Evolutionary conservation across 2,888 invertebrate genomes (phyloP), one percentile per base, ranked within the genome.

Genomic region (Lissocephala sabroskyi): DNA sequence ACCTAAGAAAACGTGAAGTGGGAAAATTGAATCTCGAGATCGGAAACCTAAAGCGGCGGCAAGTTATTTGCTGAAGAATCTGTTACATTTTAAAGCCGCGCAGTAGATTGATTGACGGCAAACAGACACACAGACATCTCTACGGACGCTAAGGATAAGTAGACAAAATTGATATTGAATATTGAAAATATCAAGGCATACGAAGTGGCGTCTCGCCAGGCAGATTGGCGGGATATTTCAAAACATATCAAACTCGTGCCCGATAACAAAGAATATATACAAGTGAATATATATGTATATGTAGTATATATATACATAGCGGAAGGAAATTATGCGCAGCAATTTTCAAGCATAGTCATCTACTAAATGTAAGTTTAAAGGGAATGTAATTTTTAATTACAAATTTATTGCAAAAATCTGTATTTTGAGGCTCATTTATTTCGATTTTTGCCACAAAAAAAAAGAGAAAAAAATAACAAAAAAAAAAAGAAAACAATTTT

Each of bases 241-340:
- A 84, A 84, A 84, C 84, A 84, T 84, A 84, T 84, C 84, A 84
- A 83, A 77, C 79, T 84, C 80, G 84, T 84, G 84, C 84, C 84
- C 84, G 84, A 82, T 70, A 65, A 52, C 52, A 67, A n/a, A 62
- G 49, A 62, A 65, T 64, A 62, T 55, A 59, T 43, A 61, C 32
- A 56, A 37, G 73, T 56, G 61, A 48, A 49, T 52, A 46, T 49
- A 55, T 19, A 49, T 26, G 37, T 42, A 41, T 43, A 55, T 44
- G 49, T 44, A 49, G 32, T 19, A 42, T 28, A 28, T n/a, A n/a
- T n/a, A n/a, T n/a, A 16, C 54, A 43, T 33, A 53, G 62, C 55
- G 55, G 55, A 48, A 71, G 51, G 11, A 54, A 54, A 56, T 62
- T 61, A 62, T 60, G 63, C 53, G 71, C 67, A 65, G 53, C 50